Evolutionary conservation across 2,888 invertebrate species (phyloP).

Genomic region (Coleophora flavipennella): DNA sequence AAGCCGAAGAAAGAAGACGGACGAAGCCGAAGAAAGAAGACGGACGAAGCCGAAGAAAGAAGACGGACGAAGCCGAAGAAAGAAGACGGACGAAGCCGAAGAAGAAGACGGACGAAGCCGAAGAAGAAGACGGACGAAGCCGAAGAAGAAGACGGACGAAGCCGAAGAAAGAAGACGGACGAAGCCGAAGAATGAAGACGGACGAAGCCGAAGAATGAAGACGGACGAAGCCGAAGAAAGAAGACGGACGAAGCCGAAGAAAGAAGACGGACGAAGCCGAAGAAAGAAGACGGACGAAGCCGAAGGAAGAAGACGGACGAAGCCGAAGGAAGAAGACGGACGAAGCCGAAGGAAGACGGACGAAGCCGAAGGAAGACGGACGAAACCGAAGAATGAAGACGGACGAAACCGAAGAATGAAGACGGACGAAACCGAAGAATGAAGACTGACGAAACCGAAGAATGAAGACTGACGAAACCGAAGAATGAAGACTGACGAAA

Average conservation of each 20-base stretch:
- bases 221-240: too few relatives aligned
- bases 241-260: not conserved
- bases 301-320: not conserved
- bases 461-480: constrained; percentile 3
- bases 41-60: not conserved
- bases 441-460: constrained; percentile 7
- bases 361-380: constrained; percentile 1
- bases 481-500: constrained; percentile 1
- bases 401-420: constrained; percentile 6
- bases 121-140: constrained; percentile 3
- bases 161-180: constrained; percentile 5
- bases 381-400: constrained; percentile 2
- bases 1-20: not conserved
- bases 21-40: not conserved
- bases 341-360: not conserved
- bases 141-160: too few relatives aligned
- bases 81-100: constrained; percentile 2
- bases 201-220: constrained; percentile 6
- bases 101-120: constrained; percentile 1
- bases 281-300: constrained; percentile 3
- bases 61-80: constrained; percentile 1
- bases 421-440: constrained; percentile 9
- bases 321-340: too few relatives aligned
- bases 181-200: constrained; percentile 1
- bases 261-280: not conserved